Evolutionary conservation across 1,140 invertebrate species (phyloP).

Genomic region (Papilio glaucus): DNA sequence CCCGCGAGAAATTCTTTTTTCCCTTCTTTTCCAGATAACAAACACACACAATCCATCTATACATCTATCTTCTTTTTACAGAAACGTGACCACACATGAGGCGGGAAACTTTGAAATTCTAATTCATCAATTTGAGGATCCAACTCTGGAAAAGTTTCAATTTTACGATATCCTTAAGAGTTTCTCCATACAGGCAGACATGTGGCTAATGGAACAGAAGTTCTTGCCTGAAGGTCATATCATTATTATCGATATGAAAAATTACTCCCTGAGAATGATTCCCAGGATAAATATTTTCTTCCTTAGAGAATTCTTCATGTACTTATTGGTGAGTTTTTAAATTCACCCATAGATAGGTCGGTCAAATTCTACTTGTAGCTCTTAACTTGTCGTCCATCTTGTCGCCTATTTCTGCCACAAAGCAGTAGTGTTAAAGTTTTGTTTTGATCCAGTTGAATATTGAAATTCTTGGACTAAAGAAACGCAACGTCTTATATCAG

Average conservation of each 20-base stretch:
- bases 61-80: constrained; percentile 45
- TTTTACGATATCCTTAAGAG: constrained; percentile 66
- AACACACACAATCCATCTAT: constrained; percentile 9
- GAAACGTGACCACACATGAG: constrained; percentile 51
- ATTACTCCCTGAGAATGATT: constrained; percentile 57
- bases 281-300: constrained; percentile 66
- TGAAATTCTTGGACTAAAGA: constrained; percentile 42
- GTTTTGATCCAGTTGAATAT: no score
- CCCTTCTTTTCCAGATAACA: background rate
- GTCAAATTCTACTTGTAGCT: no score
- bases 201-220: constrained; percentile 54
- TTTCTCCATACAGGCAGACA: constrained; percentile 58
- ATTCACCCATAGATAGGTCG: constrained; percentile 10
- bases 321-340: constrained; percentile 60
- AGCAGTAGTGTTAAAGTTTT: no score
- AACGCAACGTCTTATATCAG: background rate
- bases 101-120: constrained; percentile 57
- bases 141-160: constrained; percentile 54
- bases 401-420: no score
- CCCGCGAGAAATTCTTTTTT: no score
- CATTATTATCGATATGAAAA: constrained; percentile 61
- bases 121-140: constrained; percentile 59
- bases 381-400: no score
- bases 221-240: constrained; percentile 59
- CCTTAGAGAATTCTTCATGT: constrained; percentile 64